phyloP scores from a whole-genome alignment of 2,797 vertebrate genomes.

The Melanotaenia parkinsoni region DNA sequence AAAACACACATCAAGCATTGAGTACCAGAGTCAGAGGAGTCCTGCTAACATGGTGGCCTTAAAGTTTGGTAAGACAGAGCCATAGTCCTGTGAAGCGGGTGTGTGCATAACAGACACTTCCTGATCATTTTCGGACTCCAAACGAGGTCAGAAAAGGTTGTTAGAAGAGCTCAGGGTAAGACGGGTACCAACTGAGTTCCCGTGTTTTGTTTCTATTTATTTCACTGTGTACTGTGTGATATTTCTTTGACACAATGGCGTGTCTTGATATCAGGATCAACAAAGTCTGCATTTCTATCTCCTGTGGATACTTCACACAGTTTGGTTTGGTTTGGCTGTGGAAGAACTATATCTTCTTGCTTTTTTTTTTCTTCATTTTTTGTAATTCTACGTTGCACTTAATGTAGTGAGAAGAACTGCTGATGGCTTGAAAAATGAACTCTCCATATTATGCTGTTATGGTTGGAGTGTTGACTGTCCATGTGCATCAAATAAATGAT shows the following conservation, averaged over 20 bases:
- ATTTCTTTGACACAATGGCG: slow-evolving; percentile 22
- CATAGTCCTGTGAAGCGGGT: slow-evolving; percentile 42
- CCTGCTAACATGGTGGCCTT: slow-evolving; percentile 66
- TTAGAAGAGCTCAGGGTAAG: slow-evolving; percentile 76
- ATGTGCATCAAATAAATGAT: slow-evolving; percentile 71
- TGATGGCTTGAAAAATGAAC: slow-evolving; percentile 32
- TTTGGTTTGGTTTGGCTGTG: slow-evolving; percentile 31
- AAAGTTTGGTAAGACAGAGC: slow-evolving; percentile 61
- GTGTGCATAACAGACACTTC: slow-evolving; percentile 45
- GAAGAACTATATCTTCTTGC: slow-evolving; percentile 23
- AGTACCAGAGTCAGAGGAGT: slow-evolving; percentile 52
- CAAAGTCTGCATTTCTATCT: slow-evolving; percentile 21
- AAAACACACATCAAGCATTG: slow-evolving; percentile 33
- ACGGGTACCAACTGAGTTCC: slow-evolving; percentile 55
- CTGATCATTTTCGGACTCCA: slow-evolving; percentile 37
- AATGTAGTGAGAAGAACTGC: slow-evolving; percentile 29
- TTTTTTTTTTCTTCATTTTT: slow-evolving; percentile 10
- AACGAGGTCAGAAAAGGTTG: slow-evolving; percentile 52
- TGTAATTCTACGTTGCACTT: slow-evolving; percentile 24
- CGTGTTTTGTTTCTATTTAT: slow-evolving; percentile 45
- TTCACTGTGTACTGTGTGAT: slow-evolving; percentile 38
- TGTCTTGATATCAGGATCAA: slow-evolving; percentile 22
- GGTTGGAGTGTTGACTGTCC: slow-evolving; percentile 48
- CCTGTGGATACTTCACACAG: slow-evolving; percentile 25
- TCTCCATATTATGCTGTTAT: slow-evolving; percentile 36